phyloP scores from a whole-genome alignment of 2,888 invertebrate genomes.

The Drosophila siamana region DNA sequence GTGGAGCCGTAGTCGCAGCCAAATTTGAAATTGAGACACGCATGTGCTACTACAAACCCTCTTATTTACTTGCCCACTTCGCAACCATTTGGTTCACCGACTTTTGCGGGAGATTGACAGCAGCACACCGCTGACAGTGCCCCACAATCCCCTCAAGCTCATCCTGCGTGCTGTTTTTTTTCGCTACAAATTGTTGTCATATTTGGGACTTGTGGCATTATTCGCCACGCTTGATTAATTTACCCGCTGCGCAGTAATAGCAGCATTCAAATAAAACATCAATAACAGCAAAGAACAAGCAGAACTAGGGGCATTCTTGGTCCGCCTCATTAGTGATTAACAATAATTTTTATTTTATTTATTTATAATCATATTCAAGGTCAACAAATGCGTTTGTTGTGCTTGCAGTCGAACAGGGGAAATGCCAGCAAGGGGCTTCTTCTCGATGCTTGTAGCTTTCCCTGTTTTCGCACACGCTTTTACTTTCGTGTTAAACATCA shows the following conservation, averaged over 20 bases:
- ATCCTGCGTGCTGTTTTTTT: constrained; percentile 13
- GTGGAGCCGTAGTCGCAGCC: constrained; percentile 44
- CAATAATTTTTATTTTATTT: constrained; percentile 63
- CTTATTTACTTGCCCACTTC: not conserved
- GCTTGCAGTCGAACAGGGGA: not conserved
- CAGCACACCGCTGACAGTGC: constrained; percentile 40
- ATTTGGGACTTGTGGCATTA: constrained; percentile 63
- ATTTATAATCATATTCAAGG: constrained; percentile 67
- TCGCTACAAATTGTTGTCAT: constrained; percentile 78
- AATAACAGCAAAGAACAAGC: constrained; percentile 26
- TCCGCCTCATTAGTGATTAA: constrained; percentile 70
- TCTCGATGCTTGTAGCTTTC: not conserved
- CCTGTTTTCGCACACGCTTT: not conserved
- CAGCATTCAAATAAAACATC: constrained; percentile 31
- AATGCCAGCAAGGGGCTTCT: not conserved
- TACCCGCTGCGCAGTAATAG: constrained; percentile 71
- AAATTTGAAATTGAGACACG: constrained; percentile 78
- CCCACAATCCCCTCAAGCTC: not conserved
- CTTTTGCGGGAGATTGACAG: constrained; percentile 64
- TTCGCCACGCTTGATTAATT: constrained; percentile 77
- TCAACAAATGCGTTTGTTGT: constrained; percentile 68
- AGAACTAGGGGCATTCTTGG: constrained; percentile 36
- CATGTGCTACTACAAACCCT: constrained; percentile 29
- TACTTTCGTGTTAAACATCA: constrained; percentile 47
- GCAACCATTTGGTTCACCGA: not conserved